phyloP scores from a whole-genome alignment of 2,888 invertebrate species.

The Pachliopta kotzebuea region DNA sequence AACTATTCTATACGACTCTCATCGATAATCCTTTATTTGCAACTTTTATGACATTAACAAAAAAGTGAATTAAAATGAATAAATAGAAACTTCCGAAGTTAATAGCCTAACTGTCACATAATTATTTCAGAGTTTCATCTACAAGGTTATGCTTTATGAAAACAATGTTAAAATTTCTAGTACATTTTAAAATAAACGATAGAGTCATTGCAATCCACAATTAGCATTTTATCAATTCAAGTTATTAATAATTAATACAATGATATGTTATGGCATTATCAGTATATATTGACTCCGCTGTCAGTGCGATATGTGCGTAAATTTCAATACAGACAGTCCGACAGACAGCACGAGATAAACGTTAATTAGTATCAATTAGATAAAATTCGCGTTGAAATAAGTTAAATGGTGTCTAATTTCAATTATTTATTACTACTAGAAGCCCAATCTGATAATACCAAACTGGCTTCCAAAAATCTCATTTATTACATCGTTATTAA shows the following conservation, averaged over 20 bases:
- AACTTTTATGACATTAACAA: too few relatives aligned
- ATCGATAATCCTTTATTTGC: too few relatives aligned
- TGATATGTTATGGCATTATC: conserved; percentile 40
- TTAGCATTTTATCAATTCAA: conserved; percentile 34
- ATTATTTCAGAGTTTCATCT: too few relatives aligned
- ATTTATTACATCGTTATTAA: too few relatives aligned
- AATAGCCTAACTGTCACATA: too few relatives aligned
- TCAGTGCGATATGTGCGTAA: conserved; percentile 37
- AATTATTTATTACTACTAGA: neutral
- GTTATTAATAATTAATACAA: conserved; percentile 39
- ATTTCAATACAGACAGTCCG: conserved; percentile 36
- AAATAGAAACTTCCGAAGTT: too few relatives aligned
- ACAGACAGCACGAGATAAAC: conserved; percentile 39
- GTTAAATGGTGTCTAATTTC: neutral
- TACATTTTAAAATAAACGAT: conserved; percentile 1
- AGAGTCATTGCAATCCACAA: conserved; percentile 29
- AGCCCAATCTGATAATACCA: neutral
- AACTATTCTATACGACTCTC: too few relatives aligned
- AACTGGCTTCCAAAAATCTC: neutral
- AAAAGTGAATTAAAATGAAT: too few relatives aligned
- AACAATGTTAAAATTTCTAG: too few relatives aligned
- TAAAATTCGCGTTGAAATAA: neutral
- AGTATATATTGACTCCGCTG: conserved; percentile 21
- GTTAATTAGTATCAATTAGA: conserved; percentile 32
- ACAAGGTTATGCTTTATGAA: too few relatives aligned